Evolutionary conservation across 2,888 invertebrate genomes (phyloP).

Genomic region (Bhutanitis thaidina): DNA sequence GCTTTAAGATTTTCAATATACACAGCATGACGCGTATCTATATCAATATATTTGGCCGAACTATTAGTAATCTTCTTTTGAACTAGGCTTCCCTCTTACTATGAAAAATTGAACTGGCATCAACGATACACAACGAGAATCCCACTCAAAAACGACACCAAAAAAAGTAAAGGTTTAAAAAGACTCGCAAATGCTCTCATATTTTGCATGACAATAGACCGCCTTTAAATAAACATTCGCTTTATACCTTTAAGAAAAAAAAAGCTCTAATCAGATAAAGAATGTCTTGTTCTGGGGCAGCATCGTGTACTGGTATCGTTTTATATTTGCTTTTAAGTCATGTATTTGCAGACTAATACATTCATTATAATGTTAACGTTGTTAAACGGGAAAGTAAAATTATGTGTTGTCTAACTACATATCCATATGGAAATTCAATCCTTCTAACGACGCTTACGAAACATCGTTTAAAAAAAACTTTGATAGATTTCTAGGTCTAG

Average conservation of each 20-base stretch:
- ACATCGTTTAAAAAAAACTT: slow-evolving; percentile 1
- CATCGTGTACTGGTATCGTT: not conserved
- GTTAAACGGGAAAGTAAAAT: too few species aligned
- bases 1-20: too few species aligned
- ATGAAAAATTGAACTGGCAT: too few species aligned
- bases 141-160: too few species aligned
- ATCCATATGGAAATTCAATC: not conserved
- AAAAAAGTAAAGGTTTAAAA: not conserved
- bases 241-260: slow-evolving; percentile 5
- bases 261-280: not conserved
- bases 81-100: too few species aligned
- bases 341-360: not conserved
- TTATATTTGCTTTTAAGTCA: slow-evolving; percentile 1
- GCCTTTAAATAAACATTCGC: slow-evolving; percentile 12
- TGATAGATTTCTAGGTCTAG: not conserved
- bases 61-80: too few species aligned
- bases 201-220: slow-evolving; percentile 15
- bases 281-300: not conserved
- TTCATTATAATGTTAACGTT: too few species aligned
- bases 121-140: too few species aligned
- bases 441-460: not conserved
- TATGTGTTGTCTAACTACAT: not conserved
- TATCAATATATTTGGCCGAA: too few species aligned
- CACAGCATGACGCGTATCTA: too few species aligned
- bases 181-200: slow-evolving; percentile 10